Percentiles rank a stretch among this genome's conserved stretches.
phyloP scores from a whole-genome alignment of 1,140 invertebrate species.

The Lutraria rhynchaena region DNA sequence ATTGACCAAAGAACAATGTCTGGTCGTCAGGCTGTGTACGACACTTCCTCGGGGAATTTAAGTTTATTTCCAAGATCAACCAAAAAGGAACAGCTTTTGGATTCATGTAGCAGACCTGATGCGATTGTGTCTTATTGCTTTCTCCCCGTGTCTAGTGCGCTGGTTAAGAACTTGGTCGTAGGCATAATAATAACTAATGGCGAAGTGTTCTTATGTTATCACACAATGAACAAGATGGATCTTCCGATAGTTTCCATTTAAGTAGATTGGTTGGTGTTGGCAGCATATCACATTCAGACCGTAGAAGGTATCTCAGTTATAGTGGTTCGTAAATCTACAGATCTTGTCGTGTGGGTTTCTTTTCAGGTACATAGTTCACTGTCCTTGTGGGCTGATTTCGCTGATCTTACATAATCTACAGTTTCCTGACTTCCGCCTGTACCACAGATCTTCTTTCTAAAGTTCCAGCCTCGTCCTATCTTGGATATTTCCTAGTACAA shows the following conservation, averaged over 20 bases:
- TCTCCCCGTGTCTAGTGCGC: conserved; percentile 1
- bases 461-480: neutral
- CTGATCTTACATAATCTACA: neutral
- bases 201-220: neutral
- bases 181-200: conserved; percentile 8
- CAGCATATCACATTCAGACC: conserved; percentile 25
- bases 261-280: conserved; percentile 18
- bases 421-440: neutral
- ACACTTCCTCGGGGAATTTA: conserved; percentile 24
- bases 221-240: conserved; percentile 19
- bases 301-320: conserved; percentile 40
- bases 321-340: conserved; percentile 43
- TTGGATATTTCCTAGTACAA: neutral
- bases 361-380: conserved; percentile 20
- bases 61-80: conserved; percentile 30
- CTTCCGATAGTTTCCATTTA: conserved; percentile 18
- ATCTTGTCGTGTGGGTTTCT: conserved; percentile 35
- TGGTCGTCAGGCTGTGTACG: conserved; percentile 23
- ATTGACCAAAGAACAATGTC: conserved; percentile 45
- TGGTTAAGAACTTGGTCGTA: neutral
- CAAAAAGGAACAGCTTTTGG: neutral
- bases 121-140: neutral
- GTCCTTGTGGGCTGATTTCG: conserved; percentile 6
- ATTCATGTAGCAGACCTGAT: conserved; percentile 23
- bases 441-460: neutral